Base-by-base conservation (phyloP, 2,797 vertebrate genomes). In the Furcifer pardalis region DNA sequence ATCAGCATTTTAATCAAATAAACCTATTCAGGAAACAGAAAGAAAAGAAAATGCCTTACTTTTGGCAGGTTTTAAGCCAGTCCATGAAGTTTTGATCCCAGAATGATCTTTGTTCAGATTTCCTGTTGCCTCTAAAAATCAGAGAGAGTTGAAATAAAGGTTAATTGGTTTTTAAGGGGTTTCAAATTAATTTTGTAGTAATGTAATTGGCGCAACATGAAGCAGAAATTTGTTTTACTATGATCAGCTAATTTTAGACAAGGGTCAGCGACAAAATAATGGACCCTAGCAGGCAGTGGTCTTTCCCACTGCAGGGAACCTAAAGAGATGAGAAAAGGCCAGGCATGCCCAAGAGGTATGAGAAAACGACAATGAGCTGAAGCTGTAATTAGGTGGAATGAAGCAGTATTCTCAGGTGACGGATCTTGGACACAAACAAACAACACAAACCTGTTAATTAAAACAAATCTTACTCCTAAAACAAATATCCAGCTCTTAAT, bases 91-190 rank as follows among this genome's bases (percentile, higher is more conserved):
- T 25, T 1, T 80, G 27, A 80, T 60, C 76, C 21, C 5, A 3
- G 56, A 32, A 84, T 62, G 65, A 37, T 62, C 72, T 77, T 63
- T 77, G 77, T 83, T 52, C 17, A 65, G 63, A 30, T 76, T 84
- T 65, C 76, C 49, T 69, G 32, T 77, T 89, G 35, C 40, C 44
- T 89, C 85, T 32, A 86, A 75, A 86, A 89, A 86, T 49, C 69
- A 87, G 27, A 32, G 63, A 85, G 63, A 66, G 72, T 74, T 90
- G 81, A 88, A 88, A 76, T 75, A 87, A 86, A 91, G 77, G 81
- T 90, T 93, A 88, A 87, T 89, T 92, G 93, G 89, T 84, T 93
- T 88, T 90, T 89, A 79, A 89, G 59, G 82, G 84, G 69, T 86
- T 86, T 85, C 0, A 30, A 90, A 87, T 76, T 90, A 3, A 30